Base-by-base conservation (phyloP, 2,797 vertebrate species). In the Tiaroga cobitis region DNA sequence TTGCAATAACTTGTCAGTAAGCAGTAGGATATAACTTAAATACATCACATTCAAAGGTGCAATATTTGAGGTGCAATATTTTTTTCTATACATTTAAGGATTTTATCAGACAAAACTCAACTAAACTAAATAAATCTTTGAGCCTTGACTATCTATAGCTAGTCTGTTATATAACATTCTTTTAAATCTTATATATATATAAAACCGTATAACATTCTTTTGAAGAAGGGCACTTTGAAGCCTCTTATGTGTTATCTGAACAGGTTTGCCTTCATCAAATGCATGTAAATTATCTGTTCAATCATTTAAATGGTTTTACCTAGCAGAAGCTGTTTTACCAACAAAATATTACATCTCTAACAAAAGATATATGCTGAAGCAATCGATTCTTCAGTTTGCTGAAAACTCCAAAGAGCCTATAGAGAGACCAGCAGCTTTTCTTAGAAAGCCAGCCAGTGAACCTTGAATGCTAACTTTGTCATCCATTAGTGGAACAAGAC, bases 231-330 rank as follows among this genome's bases (percentile, higher is more conserved):
- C 32, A 39, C 56, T 61, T 78, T 61, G 56, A 78, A 61, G 54
- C 56, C 37, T 29, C 8, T 41, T 26, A 19, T 63, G 16, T 43
- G 56, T 43, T 78, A 63, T 63, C 76, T 43, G 37, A 78, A 41
- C 16, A 63, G 10, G 63, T 77, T 18, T 29, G 56, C 76, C 76
- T 82, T 90, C 86, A 46, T 87, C 84, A 87, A 54, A 81, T 69
- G 43, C 65, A 61, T 70, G 32, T 24, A 59, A 43, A 82, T 59
- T 24, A 73, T 63, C 37, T 56, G 26, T 73, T 73, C 26, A 43
- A 32, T 82, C 16, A 10, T 46, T 61, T 43, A 46, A 56, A 73
- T 72, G 69, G 19, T 32, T 72, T 32, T 16, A 46, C 26, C 16
- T 73, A 54, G 80, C 80, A 73, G 9, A 59, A 59, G 16, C 59